Evolutionary conservation across 2,888 invertebrate genomes (phyloP).

Genomic region (Volucella inflata): DNA sequence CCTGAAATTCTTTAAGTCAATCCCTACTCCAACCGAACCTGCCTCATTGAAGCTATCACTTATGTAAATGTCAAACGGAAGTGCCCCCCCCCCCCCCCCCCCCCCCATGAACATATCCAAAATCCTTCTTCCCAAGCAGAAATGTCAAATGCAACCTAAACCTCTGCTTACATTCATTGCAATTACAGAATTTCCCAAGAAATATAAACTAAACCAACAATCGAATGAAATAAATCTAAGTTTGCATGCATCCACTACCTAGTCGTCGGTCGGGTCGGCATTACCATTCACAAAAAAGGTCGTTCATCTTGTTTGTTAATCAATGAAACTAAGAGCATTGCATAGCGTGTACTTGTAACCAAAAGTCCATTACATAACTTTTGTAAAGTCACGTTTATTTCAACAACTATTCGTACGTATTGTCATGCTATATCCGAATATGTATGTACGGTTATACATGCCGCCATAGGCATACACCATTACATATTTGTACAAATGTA

Average conservation of each 20-base stretch:
- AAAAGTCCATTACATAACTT: slow-evolving; percentile 54
- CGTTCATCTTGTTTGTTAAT: slow-evolving; percentile 55
- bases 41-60: too few relatives aligned
- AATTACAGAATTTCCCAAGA: slow-evolving; percentile 1
- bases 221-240: slow-evolving; percentile 15
- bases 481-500: slow-evolving; percentile 10
- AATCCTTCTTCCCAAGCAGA: too few relatives aligned
- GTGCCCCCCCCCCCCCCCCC: too few relatives aligned
- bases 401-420: slow-evolving; percentile 55
- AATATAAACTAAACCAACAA: neutral
- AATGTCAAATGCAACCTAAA: too few relatives aligned
- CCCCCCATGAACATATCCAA: too few relatives aligned
- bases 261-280: slow-evolving; percentile 13
- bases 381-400: slow-evolving; percentile 65
- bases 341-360: slow-evolving; percentile 34
- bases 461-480: too few relatives aligned
- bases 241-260: neutral
- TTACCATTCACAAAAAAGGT: slow-evolving; percentile 57
- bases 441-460: too few relatives aligned
- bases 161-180: neutral
- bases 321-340: slow-evolving; percentile 20
- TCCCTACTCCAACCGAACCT: too few relatives aligned
- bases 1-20: too few relatives aligned
- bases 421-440: neutral
- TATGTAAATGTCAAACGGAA: too few relatives aligned